Base-by-base conservation (phyloP, 2,888 invertebrate genomes). In the Noctua janthe region DNA sequence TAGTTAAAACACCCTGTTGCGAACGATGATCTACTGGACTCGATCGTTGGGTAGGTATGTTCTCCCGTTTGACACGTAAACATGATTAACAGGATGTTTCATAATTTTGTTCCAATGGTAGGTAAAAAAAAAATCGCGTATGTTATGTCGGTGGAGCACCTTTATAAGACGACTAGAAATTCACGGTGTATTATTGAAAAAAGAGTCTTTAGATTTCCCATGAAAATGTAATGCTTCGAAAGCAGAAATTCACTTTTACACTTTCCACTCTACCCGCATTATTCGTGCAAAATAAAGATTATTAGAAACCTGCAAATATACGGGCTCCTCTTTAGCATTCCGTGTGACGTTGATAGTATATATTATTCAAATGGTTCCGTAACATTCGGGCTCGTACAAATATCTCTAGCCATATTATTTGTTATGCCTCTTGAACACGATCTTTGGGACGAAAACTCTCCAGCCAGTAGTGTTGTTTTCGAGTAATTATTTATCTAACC, bases 331-430 rank as follows among this genome's bases (percentile, higher is more conserved):
- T 86, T 86, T 86, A 74, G 39, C 82, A 86, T 74, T 86, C 86
- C 39, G 66, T 86, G 83, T 83, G 83, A 83, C 82, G 86, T 82
- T 71, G 75, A 73, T 66, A 71, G 47, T 83, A 83, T 83, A 86
- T 86, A 86, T 83, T 86, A 86, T 83, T 83, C 83, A 82, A 39
- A 35, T 56, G 69, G 73, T 81, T 81, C 82, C 49, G 82, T 70
- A 64, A 86, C 66, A 86, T 82, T 86, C 74, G 74, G 74, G 74
- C 74, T 66, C 86, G 82, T 66, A 59, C 70, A 83, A 83, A 81
- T 62, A 71, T 71, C 66, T 86, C 66, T 62, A 67, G 83, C 75
- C 51, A 66, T 83, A 71, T 86, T 71, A 83, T 86, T 86, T 66
- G 82, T 82, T 82, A 86, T 86, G 64, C 47, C 74, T 71, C 73